A percentile compares a stretch with the other conserved stretches of the same genome.
phyloP scores from a whole-genome alignment of 2,113 vertebrate species.

The Peromyscus leucopus region DNA sequence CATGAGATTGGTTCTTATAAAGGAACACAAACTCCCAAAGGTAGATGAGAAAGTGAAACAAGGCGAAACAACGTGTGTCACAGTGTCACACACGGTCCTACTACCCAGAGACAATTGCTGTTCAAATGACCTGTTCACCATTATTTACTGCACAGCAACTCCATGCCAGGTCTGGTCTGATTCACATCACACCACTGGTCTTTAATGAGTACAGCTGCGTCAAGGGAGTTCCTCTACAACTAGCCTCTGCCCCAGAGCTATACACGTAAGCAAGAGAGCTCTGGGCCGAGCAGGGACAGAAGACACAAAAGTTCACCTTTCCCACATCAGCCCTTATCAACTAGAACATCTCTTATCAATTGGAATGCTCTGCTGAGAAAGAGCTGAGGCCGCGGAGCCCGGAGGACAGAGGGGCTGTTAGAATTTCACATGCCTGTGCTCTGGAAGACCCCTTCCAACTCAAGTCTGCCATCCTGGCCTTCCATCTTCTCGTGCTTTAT shows the following conservation, averaged over 20 bases:
- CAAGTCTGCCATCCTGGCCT: neutral
- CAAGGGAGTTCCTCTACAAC: neutral
- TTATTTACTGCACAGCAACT: neutral
- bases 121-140: neutral
- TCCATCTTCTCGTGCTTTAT: neutral
- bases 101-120: neutral
- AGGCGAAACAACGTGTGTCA: neutral
- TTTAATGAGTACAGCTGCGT: neutral
- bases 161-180: neutral
- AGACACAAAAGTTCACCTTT: neutral
- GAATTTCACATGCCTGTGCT: neutral
- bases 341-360: neutral
- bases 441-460: neutral
- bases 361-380: neutral
- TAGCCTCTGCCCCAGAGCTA: neutral
- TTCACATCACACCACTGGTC: neutral
- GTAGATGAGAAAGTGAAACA: slow-evolving; percentile 15
- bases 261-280: neutral
- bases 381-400: neutral
- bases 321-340: neutral
- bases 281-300: neutral
- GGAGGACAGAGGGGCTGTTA: neutral
- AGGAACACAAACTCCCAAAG: neutral
- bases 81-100: neutral
- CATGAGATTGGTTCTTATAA: neutral